A percentile compares a stretch with the other conserved stretches of the same genome.
These are phyloP conservation scores for Muntiacus muntjak DNA, from an alignment of 2,113 vertebrate genomes.

Conservation along the genomic window DNA sequence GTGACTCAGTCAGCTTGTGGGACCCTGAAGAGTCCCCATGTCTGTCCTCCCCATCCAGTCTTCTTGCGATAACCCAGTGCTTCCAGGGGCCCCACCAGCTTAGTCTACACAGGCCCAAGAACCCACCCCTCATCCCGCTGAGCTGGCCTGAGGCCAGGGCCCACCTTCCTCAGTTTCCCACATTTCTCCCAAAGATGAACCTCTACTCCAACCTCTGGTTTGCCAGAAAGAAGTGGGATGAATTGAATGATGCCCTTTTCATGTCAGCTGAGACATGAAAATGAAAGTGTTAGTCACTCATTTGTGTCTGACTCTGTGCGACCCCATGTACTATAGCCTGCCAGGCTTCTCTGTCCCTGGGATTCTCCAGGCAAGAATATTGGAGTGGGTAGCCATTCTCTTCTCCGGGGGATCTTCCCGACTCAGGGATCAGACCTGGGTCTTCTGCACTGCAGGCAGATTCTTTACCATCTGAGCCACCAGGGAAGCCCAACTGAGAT, in stretches of 20 bases:
- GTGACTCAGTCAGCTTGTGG: background rate
- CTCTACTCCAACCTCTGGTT: background rate
- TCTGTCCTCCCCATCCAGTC: background rate
- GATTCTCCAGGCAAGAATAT: background rate
- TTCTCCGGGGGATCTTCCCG: background rate
- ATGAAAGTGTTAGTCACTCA: background rate
- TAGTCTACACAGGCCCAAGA: background rate
- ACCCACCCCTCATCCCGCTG: background rate
- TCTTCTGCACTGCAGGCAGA: background rate
- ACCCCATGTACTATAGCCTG: background rate
- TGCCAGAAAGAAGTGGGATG: background rate
- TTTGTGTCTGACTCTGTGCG: background rate
- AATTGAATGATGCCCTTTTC: background rate
- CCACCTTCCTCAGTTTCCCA: background rate
- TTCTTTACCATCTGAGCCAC: background rate
- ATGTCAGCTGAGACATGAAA: background rate
- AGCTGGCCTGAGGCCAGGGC: background rate
- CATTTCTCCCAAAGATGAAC: background rate
- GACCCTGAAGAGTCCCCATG: background rate
- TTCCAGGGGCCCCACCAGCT: background rate
- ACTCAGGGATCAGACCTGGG: background rate
- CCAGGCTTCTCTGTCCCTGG: background rate
- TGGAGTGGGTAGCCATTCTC: background rate
- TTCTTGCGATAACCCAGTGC: too few species aligned
- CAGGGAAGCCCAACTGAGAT: background rate